Evolutionary conservation across 2,888 invertebrate species (phyloP), one percentile per base, ranked within the genome.

Genomic region (Thelaira solivaga): DNA sequence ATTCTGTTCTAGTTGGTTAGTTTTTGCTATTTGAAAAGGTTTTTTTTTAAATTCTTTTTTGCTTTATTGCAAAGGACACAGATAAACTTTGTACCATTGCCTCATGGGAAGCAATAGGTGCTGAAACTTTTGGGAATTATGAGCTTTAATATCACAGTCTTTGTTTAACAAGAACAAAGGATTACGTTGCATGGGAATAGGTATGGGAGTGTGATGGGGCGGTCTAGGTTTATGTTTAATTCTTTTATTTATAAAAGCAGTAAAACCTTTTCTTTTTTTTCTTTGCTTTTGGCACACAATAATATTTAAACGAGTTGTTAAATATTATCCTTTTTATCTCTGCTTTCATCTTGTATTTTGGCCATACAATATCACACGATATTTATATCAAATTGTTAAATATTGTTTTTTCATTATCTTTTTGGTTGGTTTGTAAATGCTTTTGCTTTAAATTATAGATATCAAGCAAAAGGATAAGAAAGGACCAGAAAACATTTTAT

Each of bases 101-200:
- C 43, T 62, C 11, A 5, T 29, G 29, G 45, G 29, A 31, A 41
- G 47, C 22, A 55, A 18, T 55, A 72, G 53, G 53, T 57, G 55
- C 47, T 47, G 47, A 47, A 47, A 36, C 64, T 47, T 64, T 72
- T 47, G 55, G 39, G 29, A 45, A 64, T 55, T 72, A 57, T 57
- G 36, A 64, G 22, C 64, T 55, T 47, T 47, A 64, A 72, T 57
- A 72, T 55, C 39, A 57, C 20, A 72, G 47, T 55, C 39, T 64
- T 64, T 72, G 64, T 72, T 72, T 39, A 45, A 64, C 36, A 16
- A n/a, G 47, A 64, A 72, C 64, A 72, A 72, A 72, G n/a, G 47
- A 39, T 64, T 29, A 16, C 20, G 11, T 36, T 18, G 18, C 4
- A 26, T 11, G 34, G 26, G 11, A 29, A 24, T 39, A 24, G 8